Base-by-base conservation (phyloP, 1,140 invertebrate species). In the Portunus trituberculatus region DNA sequence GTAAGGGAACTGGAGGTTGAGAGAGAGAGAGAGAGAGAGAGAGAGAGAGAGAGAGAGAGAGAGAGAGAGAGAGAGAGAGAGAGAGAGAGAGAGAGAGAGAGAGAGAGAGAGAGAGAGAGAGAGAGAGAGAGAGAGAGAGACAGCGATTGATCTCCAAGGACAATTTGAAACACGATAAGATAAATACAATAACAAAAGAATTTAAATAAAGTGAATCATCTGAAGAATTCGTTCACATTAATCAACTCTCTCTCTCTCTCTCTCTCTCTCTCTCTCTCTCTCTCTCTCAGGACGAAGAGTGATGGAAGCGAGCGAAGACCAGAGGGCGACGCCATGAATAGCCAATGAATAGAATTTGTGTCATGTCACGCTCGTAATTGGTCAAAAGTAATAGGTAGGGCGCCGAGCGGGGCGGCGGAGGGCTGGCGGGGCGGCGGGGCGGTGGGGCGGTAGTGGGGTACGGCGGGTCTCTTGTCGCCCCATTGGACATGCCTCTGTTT, bases 331-430 rank as follows among this genome's bases (percentile, higher is more conserved):
- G 46, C 52, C 39, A 52, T 95, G 91, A 95, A 95, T 95, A 93
- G 83, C 48, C 94, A 46, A 95, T 95, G 94, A 95, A 95, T 95
- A 95, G 94, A 95, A 95, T 95, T 95, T 95, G 94, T 95, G 94
- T 95, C 94, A 95, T 95, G 94, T 95, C 94, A 95, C 91, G 94
- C 45, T 95, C 91, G 91, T 95, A 95, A 95, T 95, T 95, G 94
- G 91, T 95, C 94, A 95, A 95, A 95, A 93, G 94, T 95, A 95
- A 95, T 95, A 82, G 91, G 94, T 95, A 86, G 48, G 67, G 59
- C n/a, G 20, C 31, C 59, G 28, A 32, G 6, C 28, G 4, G 28
- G 93, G n/a, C 25, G 67, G 32, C 32, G 52, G 12, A 29, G 16
- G 91, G 94, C 87, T 86, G 48, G 67, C 32, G 39, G 20, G 39